phyloP scores from a whole-genome alignment of 2,888 invertebrate genomes.

The Disparrhopalites patrizii region DNA sequence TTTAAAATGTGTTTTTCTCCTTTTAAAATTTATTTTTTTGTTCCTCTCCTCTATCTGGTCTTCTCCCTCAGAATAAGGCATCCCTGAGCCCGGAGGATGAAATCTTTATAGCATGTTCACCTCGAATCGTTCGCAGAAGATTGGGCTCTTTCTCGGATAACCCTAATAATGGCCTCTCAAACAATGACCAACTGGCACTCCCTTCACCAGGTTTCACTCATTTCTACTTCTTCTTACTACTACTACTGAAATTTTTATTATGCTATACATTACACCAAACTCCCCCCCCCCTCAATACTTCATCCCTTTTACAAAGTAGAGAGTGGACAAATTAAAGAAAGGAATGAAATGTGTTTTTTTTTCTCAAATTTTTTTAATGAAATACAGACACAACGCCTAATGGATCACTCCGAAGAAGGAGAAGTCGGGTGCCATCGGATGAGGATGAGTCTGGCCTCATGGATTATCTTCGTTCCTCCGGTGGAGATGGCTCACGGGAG shows the following conservation, averaged over 20 bases:
- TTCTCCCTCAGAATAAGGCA: slow-evolving; percentile 52
- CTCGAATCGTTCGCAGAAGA: slow-evolving; percentile 62
- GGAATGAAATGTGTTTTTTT: too few relatives aligned
- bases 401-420: slow-evolving; percentile 74
- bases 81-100: slow-evolving; percentile 61
- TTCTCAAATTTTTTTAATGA: neutral
- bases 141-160: slow-evolving; percentile 64
- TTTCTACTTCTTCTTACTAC: too few relatives aligned
- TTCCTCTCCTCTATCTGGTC: too few relatives aligned
- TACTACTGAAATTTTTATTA: too few relatives aligned
- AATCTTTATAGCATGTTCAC: slow-evolving; percentile 62
- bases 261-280: too few relatives aligned
- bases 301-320: too few relatives aligned
- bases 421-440: slow-evolving; percentile 75
- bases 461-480: slow-evolving; percentile 76
- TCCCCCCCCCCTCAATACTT: too few relatives aligned
- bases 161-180: slow-evolving; percentile 32
- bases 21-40: too few relatives aligned
- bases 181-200: slow-evolving; percentile 48
- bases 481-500: slow-evolving; percentile 63
- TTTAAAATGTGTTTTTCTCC: too few relatives aligned
- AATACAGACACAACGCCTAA: slow-evolving; percentile 76
- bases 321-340: too few relatives aligned
- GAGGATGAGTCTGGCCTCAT: slow-evolving; percentile 81
- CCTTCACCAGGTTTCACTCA: slow-evolving; percentile 49